phyloP scores from a whole-genome alignment of 2,888 invertebrate species.

The Synergus laeviventris region DNA sequence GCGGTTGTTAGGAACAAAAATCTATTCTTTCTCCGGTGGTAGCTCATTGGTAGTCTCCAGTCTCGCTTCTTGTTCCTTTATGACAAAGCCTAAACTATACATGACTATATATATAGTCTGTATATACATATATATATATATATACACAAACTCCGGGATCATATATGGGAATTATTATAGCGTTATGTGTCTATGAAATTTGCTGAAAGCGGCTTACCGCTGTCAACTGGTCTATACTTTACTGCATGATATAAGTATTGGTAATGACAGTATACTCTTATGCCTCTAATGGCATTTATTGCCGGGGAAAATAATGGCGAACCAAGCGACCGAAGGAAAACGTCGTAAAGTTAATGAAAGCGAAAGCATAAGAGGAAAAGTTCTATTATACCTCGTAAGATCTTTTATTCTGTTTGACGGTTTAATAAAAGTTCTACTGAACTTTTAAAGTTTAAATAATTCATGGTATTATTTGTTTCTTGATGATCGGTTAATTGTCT shows the following conservation, averaged over 20 bases:
- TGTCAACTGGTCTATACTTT: conserved; percentile 32
- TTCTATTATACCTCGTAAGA: background rate
- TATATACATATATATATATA: background rate
- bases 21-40: background rate
- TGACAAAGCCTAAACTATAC: background rate
- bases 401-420: background rate
- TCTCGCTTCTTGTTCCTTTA: conserved; percentile 8
- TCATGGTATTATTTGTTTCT: background rate
- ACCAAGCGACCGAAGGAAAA: background rate
- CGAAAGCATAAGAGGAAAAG: conserved; percentile 14
- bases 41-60: background rate
- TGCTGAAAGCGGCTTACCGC: background rate
- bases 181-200: conserved; percentile 29
- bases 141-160: background rate
- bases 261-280: conserved; percentile 23
- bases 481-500: too few species aligned
- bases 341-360: conserved; percentile 6
- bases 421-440: background rate
- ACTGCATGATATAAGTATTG: conserved; percentile 15
- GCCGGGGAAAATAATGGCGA: conserved; percentile 26
- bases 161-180: conserved; percentile 1
- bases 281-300: conserved; percentile 27
- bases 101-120: background rate
- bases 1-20: conserved; percentile 48
- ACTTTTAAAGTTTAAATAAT: background rate